Conservation (phyloP, 2,113 vertebrate genomes). For the Pygoscelis adeliae region DNA sequence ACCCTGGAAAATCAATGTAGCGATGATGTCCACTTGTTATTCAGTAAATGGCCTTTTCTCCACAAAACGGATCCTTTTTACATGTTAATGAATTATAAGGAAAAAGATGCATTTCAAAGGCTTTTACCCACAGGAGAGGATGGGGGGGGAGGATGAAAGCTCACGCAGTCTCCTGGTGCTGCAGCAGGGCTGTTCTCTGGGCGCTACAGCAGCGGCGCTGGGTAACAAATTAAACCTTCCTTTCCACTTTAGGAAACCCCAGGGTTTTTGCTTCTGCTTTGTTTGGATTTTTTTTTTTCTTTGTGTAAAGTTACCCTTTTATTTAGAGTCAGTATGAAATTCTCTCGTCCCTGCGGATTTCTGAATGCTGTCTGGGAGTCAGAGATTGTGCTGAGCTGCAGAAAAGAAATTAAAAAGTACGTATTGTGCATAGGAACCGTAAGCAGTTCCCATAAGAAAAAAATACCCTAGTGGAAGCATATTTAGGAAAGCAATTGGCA, state of each 20-base stretch:
- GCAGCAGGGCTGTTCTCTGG: not conserved
- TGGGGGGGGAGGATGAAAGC: not conserved
- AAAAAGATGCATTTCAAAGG: not conserved
- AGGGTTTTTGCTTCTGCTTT: not conserved
- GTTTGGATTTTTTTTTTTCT: not conserved
- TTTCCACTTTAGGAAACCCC: not conserved
- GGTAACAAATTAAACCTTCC: not conserved
- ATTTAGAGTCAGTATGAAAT: constrained; percentile 17
- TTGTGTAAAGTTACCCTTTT: not conserved
- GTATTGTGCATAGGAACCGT: not conserved
- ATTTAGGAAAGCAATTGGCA: not conserved
- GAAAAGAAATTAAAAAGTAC: not conserved
- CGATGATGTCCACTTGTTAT: too few relatives aligned
- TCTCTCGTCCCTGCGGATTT: not conserved
- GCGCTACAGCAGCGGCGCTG: accelerated
- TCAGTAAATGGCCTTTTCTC: not conserved
- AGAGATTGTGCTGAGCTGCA: not conserved
- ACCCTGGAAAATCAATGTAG: not conserved
- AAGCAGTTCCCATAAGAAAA: not conserved
- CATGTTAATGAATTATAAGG: not conserved
- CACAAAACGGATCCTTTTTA: not conserved
- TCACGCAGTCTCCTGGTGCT: accelerated
- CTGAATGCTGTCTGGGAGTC: not conserved
- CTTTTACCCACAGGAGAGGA: not conserved
- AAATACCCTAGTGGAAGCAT: not conserved